Base-by-base conservation (phyloP, 2,797 vertebrate genomes). In the Alectoris magna region DNA sequence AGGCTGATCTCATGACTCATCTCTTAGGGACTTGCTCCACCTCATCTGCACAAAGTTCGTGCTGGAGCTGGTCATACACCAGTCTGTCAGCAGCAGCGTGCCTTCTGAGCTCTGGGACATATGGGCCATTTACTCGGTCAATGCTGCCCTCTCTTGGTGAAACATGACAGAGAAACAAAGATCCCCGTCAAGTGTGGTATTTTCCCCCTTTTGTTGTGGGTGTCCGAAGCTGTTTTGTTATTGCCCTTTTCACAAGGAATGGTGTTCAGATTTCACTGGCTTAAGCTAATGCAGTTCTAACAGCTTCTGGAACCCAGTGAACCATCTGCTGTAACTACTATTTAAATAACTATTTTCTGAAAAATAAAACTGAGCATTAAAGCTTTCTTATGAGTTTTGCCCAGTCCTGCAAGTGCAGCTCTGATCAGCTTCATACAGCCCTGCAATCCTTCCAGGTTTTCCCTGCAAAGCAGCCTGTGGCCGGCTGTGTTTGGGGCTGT, bases 111-210 rank as follows among this genome's bases (percentile, higher is more conserved):
- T 0, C 27, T 15, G 43, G 29, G 31, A 71, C 56, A 4, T 7
- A 21, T 10, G 23, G 15, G 39, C 39, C 17, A 17, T 9, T 34
- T 10, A 49, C 49, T 73, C 1, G n/a, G 89, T 87, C 92, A 73
- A 27, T 92, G 92, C 92, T 91, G 96, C 90, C 93, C 94, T 94
- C 94, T 97, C 48, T 86, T 73, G 96, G 94, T 43, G 70, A 64
- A 43, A 93, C 19, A 8, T 14, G 51, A 17, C 59, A 56, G 8
- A 62, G 62, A 69, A 90, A 39, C 84, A 49, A 26, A 48, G 15
- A 39, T 22, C 15, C 31, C 3, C 22, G 10, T 38, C 55, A 36
- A 67, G 29, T 6, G 15, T 27, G 4, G 24, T 0, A 5, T 4
- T 55, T 29, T 27, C 36, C 55, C 31, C 3, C 19, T 58, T 88